Evolutionary conservation across 2,113 vertebrate species (phyloP).

Genomic region (Micronycteris hirsuta): DNA sequence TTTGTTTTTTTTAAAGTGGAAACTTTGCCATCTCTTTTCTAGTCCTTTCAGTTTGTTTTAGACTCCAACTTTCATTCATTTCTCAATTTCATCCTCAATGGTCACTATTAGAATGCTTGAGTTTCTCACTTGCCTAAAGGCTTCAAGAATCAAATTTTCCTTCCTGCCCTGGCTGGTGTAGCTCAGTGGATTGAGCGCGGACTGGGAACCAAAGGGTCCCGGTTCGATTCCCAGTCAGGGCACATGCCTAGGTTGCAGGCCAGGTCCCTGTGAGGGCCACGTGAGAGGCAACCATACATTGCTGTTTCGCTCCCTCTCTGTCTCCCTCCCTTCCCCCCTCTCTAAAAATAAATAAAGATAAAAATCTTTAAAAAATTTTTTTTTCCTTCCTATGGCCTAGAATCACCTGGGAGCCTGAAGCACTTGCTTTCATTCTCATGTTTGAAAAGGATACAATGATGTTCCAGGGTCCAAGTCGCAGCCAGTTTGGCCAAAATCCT

Average conservation of each 20-base stretch:
- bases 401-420: slow-evolving; percentile 42
- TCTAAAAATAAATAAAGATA: too few species aligned
- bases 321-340: too few species aligned
- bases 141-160: slow-evolving; percentile 14
- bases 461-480: slow-evolving; percentile 97
- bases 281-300: too few species aligned
- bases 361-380: too few species aligned
- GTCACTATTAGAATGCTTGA: background rate
- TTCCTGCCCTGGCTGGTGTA: too few species aligned
- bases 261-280: too few species aligned
- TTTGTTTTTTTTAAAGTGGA: background rate
- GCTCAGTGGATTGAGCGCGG: too few species aligned
- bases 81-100: background rate
- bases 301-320: too few species aligned
- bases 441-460: slow-evolving; percentile 96
- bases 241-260: too few species aligned
- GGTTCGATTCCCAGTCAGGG: too few species aligned
- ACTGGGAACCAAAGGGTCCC: too few species aligned
- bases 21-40: background rate
- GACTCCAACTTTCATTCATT: slow-evolving; percentile 14
- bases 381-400: background rate
- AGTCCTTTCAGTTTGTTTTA: background rate
- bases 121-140: background rate
- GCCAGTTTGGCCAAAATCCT: slow-evolving; percentile 99
- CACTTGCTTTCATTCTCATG: slow-evolving; percentile 20